Percentiles rank a stretch among this genome's conserved stretches.
Conservation (phyloP, 2,113 vertebrate genomes). For the Mirounga angustirostris region DNA sequence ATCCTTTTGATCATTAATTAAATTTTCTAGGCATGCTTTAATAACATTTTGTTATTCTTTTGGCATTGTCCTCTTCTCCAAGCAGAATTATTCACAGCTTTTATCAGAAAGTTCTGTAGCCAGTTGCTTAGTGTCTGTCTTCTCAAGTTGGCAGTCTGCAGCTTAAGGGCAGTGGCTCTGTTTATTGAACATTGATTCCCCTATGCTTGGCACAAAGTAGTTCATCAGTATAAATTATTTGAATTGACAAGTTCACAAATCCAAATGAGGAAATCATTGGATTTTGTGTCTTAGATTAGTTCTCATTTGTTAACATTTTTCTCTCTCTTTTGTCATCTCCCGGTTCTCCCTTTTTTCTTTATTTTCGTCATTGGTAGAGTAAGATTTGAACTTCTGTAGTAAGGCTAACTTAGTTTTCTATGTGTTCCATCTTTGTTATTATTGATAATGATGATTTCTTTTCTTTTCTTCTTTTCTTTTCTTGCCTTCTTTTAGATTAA, state of each 20-base stretch:
- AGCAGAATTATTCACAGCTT: constrained; percentile 4
- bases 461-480: background rate
- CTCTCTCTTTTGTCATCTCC: background rate
- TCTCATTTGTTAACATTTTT: constrained; percentile 22
- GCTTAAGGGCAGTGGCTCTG: background rate
- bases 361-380: background rate
- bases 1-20: background rate
- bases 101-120: background rate
- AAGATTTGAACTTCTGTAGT: background rate
- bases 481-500: background rate
- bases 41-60: background rate
- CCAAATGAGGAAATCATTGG: background rate
- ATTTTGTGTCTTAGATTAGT: background rate
- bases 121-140: background rate
- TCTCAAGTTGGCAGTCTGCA: background rate
- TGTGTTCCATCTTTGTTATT: background rate
- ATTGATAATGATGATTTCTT: background rate
- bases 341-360: background rate
- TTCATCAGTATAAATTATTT: background rate
- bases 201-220: background rate
- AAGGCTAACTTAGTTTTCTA: background rate
- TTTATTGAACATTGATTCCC: background rate
- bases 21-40: background rate
- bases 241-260: background rate
- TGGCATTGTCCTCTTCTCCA: background rate